These are phyloP conservation scores for Drosophila azteca DNA, from an alignment of 1,140 invertebrate species.

Conservation along the genomic window DNA sequence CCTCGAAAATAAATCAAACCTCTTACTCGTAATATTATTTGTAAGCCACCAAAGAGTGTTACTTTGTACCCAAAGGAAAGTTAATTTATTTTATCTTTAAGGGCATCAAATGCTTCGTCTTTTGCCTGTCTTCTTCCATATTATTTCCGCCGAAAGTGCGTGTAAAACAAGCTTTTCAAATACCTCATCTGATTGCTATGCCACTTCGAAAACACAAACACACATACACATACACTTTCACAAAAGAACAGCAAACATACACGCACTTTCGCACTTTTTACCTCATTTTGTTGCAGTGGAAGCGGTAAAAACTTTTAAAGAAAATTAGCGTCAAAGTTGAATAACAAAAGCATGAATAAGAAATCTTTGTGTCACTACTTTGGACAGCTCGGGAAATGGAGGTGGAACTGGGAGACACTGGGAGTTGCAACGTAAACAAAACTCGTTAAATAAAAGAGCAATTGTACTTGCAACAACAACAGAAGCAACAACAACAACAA, in stretches of 20 bases:
- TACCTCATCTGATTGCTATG: neutral
- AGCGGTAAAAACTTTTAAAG: constrained; percentile 55
- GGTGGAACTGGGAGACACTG: neutral
- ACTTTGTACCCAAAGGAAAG: too few relatives aligned
- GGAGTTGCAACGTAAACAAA: constrained; percentile 72
- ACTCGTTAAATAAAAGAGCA: constrained; percentile 83
- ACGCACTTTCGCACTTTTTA: constrained; percentile 38
- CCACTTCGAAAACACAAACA: too few relatives aligned
- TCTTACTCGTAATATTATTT: too few relatives aligned
- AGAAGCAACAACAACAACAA: constrained; percentile 31
- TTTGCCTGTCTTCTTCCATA: constrained; percentile 5
- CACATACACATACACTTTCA: neutral
- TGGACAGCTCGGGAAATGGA: constrained; percentile 22
- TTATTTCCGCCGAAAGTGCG: constrained; percentile 22
- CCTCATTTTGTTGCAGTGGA: constrained; percentile 15
- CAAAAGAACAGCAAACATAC: constrained; percentile 11
- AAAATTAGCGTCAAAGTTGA: constrained; percentile 80
- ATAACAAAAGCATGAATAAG: constrained; percentile 77
- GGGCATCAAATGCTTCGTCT: neutral
- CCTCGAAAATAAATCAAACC: too few relatives aligned
- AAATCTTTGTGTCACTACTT: constrained; percentile 70
- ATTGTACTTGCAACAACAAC: constrained; percentile 68
- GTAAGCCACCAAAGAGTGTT: too few relatives aligned
- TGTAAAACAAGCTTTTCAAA: constrained; percentile 50
- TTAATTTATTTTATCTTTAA: too few relatives aligned